Percentiles rank a stretch among this genome's conserved stretches.
Evolutionary conservation across 2,888 invertebrate species (phyloP).

Genomic region (Kuschelorhynchus macadamiae): DNA sequence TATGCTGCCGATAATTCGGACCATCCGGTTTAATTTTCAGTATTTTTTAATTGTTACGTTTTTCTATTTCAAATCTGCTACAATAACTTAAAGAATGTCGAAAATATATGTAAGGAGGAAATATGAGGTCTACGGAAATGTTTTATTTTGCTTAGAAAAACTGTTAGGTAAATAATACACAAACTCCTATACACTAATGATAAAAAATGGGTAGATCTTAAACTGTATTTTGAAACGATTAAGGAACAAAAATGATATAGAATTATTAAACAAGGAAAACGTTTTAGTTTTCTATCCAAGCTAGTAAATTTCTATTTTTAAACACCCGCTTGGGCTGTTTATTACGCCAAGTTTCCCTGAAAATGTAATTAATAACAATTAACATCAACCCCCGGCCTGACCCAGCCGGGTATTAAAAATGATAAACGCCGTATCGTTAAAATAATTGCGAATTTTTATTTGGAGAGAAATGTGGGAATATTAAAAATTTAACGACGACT

Average conservation of each 20-base stretch:
- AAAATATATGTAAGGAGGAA: too few species aligned
- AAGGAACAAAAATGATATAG: slow-evolving; percentile 18
- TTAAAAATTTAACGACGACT: slow-evolving; percentile 46
- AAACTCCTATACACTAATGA: too few species aligned
- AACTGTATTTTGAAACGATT: too few species aligned
- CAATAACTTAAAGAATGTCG: too few species aligned
- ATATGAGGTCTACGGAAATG: too few species aligned
- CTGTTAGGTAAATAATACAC: too few species aligned
- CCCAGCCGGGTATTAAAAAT: slow-evolving; percentile 46
- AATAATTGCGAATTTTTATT: slow-evolving; percentile 52
- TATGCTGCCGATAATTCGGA: too few species aligned
- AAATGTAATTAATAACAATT: slow-evolving; percentile 47
- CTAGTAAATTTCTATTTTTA: slow-evolving; percentile 43
- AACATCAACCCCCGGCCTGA: slow-evolving; percentile 43
- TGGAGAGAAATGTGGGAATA: slow-evolving; percentile 46
- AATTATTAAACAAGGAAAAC: slow-evolving; percentile 33
- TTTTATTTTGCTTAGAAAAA: too few species aligned
- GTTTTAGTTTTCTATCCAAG: slow-evolving; percentile 25
- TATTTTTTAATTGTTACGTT: too few species aligned
- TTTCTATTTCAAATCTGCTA: too few species aligned
- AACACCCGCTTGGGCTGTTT: slow-evolving; percentile 34
- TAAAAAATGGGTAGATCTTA: too few species aligned
- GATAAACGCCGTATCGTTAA: slow-evolving; percentile 49
- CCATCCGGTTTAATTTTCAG: too few species aligned
- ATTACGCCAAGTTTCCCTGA: slow-evolving; percentile 42